phyloP scores from a whole-genome alignment of 2,113 vertebrate genomes.

The Thomomys bottae region DNA sequence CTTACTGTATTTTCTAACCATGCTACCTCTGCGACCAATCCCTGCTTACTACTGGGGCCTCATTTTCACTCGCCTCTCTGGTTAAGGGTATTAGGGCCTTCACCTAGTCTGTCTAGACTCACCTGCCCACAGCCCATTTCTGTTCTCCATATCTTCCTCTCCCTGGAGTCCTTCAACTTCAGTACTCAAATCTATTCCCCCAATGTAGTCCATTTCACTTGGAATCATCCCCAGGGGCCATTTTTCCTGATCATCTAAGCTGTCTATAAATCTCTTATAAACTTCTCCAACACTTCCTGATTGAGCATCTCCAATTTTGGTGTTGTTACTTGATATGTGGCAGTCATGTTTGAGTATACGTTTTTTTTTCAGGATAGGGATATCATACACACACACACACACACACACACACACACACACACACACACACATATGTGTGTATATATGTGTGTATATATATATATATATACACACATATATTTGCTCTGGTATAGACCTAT shows the following conservation, averaged over 20 bases:
- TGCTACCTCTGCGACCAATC: too few relatives aligned
- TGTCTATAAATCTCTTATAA: not conserved
- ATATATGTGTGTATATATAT: too few relatives aligned
- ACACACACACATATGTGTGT: too few relatives aligned
- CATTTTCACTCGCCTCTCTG: not conserved
- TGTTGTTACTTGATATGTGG: not conserved
- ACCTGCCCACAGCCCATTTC: rapidly evolving
- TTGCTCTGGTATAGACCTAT: not conserved
- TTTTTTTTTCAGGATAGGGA: not conserved
- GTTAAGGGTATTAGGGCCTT: not conserved
- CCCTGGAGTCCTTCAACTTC: not conserved
- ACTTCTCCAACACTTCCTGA: not conserved
- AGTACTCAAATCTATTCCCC: not conserved
- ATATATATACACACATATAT: too few relatives aligned
- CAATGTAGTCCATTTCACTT: not conserved
- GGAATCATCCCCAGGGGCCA: too few relatives aligned
- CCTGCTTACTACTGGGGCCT: not conserved
- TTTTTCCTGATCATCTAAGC: not conserved
- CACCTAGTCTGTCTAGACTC: not conserved
- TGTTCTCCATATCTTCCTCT: not conserved
- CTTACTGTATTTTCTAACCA: not conserved
- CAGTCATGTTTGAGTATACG: not conserved
- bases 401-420: too few relatives aligned
- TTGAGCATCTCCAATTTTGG: not conserved
- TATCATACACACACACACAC: too few relatives aligned